Base-by-base conservation (phyloP, 2,797 vertebrate genomes). In the Labroides dimidiatus region DNA sequence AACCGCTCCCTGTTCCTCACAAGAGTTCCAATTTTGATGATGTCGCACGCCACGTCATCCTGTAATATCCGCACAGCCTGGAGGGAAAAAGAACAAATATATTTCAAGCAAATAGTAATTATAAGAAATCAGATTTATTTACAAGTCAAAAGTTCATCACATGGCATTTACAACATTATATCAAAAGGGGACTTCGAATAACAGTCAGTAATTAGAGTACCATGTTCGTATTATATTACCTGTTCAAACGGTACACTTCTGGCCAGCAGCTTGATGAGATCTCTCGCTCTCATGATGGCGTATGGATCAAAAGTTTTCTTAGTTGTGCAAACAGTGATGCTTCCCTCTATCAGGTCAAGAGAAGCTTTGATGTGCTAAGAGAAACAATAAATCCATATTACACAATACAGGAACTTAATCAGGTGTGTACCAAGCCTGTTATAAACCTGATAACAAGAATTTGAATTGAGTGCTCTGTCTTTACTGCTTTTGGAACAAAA, bases 241-340 rank as follows among this genome's bases (percentile, higher is more conserved):
- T 99, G 97, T 70, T 99, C 97, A 85, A 97, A 99, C 0, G 97
- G 96, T 64, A 99, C 97, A 0, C 98, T 99, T 84, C 97, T 94
- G 51, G 97, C 96, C 64, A 99, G 80, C 30, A 99, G 93, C 81
- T 98, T 99, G 90, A 99, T 96, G 63, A 99, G 91, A 71, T 99
- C 98, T 90, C 98, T 94, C 24, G 96, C 97, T 78, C 96, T 94
- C 39, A 99, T 80, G 39, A 99, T 96, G 56, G 93, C 85, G 54
- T 96, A 99, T 0, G 98, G 98, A 84, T 99, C 98, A 72, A 94
- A 99, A 0, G 98, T 99, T 86, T 96, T 99, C 91, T 95, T 98
- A 0, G 96, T 97, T 37, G 97, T 98, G 65, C 88, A 91, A 16
- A 99, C 98, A 0, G 96, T 96, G 87, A 99, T 93, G 80, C 97